Conservation (phyloP, 2,888 invertebrate genomes). For the Silvanus unidentatus region DNA sequence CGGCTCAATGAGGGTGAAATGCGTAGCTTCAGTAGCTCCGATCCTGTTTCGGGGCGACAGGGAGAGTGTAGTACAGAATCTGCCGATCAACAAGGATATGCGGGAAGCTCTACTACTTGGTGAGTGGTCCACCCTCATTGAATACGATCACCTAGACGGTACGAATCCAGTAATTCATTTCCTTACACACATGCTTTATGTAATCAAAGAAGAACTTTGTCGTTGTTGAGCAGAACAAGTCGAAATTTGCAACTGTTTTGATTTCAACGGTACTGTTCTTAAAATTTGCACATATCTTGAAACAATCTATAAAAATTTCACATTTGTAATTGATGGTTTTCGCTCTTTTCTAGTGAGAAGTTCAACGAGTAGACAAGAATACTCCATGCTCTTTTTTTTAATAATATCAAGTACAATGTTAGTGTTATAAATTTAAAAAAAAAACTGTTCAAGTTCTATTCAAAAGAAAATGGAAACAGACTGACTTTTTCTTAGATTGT, state of each 20-base stretch:
- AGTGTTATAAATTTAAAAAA: too few relatives aligned
- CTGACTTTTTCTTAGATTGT: too few relatives aligned
- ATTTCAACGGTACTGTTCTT: too few relatives aligned
- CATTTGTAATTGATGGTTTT: not conserved
- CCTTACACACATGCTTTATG: not conserved
- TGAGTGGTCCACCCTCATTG: slow-evolving; percentile 42
- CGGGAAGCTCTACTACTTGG: slow-evolving; percentile 58
- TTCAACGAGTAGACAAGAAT: slow-evolving; percentile 19
- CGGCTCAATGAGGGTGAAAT: slow-evolving; percentile 57
- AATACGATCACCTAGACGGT: slow-evolving; percentile 17
- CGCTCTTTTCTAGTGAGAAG: slow-evolving; percentile 30
- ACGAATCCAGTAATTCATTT: slow-evolving; percentile 4
- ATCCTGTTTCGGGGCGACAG: slow-evolving; percentile 56
- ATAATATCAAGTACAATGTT: too few relatives aligned
- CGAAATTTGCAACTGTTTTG: too few relatives aligned
- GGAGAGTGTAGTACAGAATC: slow-evolving; percentile 54
- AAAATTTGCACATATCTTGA: too few relatives aligned
- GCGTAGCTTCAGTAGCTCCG: slow-evolving; percentile 56
- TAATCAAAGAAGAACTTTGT: too few relatives aligned
- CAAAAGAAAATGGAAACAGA: too few relatives aligned
- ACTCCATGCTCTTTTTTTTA: not conserved
- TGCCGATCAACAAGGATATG: slow-evolving; percentile 54
- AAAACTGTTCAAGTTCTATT: too few relatives aligned
- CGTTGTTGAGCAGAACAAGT: too few relatives aligned
- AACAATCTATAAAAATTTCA: too few relatives aligned